Conservation (phyloP, 2,797 vertebrate genomes). For the Pachyuromys duprasi region DNA sequence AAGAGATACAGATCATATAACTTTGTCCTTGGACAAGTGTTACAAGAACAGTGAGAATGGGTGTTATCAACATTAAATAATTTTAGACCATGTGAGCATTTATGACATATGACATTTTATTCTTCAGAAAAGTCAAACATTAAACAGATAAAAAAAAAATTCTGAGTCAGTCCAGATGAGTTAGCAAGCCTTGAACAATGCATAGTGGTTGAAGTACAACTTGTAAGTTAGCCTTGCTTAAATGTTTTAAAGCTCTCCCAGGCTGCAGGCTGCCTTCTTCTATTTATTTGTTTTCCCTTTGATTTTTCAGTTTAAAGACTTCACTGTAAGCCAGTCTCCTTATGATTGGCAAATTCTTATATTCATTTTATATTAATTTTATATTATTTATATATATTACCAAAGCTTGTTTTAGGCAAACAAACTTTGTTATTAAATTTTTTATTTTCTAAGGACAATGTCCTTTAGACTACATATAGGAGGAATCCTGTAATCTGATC, state of each 20-base stretch:
- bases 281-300: background rate
- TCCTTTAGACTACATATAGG: background rate
- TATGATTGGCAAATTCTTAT: background rate
- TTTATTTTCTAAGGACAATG: background rate
- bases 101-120: background rate
- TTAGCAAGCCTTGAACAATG: background rate
- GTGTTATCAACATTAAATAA: background rate
- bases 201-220: background rate
- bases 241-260: background rate
- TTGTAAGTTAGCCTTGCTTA: background rate
- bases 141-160: background rate
- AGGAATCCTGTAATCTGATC: background rate
- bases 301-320: background rate
- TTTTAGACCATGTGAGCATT: background rate
- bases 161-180: background rate
- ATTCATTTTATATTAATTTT: background rate
- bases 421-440: background rate
- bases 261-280: background rate
- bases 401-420: background rate
- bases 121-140: background rate
- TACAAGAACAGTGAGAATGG: background rate
- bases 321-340: background rate
- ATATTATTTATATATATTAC: background rate
- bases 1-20: background rate
- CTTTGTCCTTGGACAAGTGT: background rate